phyloP scores from a whole-genome alignment of 2,888 invertebrate species.

The Anagyrus pseudococci region DNA sequence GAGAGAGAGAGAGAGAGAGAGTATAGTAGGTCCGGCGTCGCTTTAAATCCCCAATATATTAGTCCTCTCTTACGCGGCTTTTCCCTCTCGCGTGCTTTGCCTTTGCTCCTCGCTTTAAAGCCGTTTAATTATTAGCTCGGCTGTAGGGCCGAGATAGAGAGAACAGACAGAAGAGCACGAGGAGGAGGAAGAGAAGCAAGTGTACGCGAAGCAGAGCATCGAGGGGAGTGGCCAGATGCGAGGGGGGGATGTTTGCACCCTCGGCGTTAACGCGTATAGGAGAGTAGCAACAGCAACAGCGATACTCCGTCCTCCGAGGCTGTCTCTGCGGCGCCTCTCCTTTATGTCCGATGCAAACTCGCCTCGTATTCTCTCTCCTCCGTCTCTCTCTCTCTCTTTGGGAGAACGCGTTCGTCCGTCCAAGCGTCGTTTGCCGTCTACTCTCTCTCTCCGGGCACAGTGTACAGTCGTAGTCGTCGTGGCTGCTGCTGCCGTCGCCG shows the following conservation, averaged over 20 bases:
- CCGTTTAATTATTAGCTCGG: conserved; percentile 57
- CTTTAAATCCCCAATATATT: conserved; percentile 33
- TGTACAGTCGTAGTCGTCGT: no score
- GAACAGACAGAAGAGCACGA: conserved; percentile 30
- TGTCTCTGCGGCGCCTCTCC: conserved; percentile 22
- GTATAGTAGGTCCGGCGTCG: background rate
- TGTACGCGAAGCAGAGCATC: no score
- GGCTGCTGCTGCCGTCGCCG: no score
- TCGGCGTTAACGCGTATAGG: conserved; percentile 51
- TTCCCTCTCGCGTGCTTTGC: conserved; percentile 7
- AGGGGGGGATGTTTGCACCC: conserved; percentile 57
- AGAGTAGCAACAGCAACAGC: no score
- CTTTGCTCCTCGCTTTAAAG: conserved; percentile 31
- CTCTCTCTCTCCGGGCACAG: conserved; percentile 5
- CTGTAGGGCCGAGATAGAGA: conserved; percentile 46
- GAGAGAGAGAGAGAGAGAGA: background rate
- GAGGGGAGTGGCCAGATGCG: no score
- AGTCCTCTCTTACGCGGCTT: conserved; percentile 20
- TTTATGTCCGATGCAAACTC: conserved; percentile 40
- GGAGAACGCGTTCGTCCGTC: conserved; percentile 3
- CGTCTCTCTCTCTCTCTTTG: conserved; percentile 5
- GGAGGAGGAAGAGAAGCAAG: background rate
- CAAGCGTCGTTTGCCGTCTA: conserved; percentile 12
- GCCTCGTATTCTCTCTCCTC: conserved; percentile 44
- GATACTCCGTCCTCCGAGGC: conserved; percentile 28